Evolutionary conservation across 2,888 invertebrate species (phyloP), one percentile per base, ranked within the genome.

Genomic region (Orthonevra nobilis): DNA sequence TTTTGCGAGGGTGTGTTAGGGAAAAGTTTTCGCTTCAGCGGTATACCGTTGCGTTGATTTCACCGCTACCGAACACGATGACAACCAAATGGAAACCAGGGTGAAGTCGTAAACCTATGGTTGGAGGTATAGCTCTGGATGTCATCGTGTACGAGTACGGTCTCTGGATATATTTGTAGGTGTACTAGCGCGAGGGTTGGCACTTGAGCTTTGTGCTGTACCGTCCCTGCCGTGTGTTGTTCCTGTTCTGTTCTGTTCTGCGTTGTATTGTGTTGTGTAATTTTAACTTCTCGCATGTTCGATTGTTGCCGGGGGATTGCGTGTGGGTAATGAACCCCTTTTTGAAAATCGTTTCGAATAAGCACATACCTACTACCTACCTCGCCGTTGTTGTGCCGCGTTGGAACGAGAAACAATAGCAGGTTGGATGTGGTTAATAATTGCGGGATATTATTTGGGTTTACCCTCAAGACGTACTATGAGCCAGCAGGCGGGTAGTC

Each of bases 211-310:
- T 12, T 46, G 23, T 52, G 32, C 32, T n/a, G n/a, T n/a, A n/a
- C n/a, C n/a, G n/a, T n/a, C n/a, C n/a, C n/a, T n/a, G n/a, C n/a
- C n/a, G n/a, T n/a, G n/a, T n/a, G n/a, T n/a, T 38, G 48, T 20
- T 30, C 30, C 42, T 12, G 50, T 50, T 34, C 40, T 19, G 17
- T 30, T 15, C 12, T 15, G 40, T 12, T 20, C 26, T 28, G 44
- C 61, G 30, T 48, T 46, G 32, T 56, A 28, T 48, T 28, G 60
- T 61, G 70, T 70, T 79, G 73, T 79, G 79, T 79, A 79, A 79
- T 79, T 79, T 73, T 66, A 79, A 73, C 79, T 79, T 79, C 79
- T 79, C 73, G 79, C 79, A 79, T 79, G 79, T 79, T 79, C 73
- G 79, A 79, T 79, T 79, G 73, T 79, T 73, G 50, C 60, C 46